Evolutionary conservation across 2,113 vertebrate species (phyloP), one percentile per base, ranked within the genome.

Genomic region (Pelusios castaneus): DNA sequence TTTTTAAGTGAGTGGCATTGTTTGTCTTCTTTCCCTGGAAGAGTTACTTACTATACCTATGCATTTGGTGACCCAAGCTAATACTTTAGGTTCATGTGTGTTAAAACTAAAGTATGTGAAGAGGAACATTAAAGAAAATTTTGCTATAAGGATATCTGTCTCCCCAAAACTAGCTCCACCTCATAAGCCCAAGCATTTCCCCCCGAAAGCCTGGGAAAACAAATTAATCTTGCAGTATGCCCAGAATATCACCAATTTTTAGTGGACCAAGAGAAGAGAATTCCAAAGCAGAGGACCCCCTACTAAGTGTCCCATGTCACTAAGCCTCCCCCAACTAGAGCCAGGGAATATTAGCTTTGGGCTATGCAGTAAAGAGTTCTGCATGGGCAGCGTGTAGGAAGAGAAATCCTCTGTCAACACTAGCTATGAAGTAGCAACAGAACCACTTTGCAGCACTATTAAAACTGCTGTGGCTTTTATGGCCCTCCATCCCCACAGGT

Each of bases 71-170:
- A 70, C 47, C 17, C 63, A 67, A 67, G 16, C 34, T 67, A 67
- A 67, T 49, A 34, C 6, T 7, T 0, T 2, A 63, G 6, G 10
- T 38, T 3, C 0, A 0, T 19, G 49, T 16, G 5, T 51, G 24
- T 84, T 78, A 31, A 31, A n/a, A 90, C 27, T 60, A 34, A 93
- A 70, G 10, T 38, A 58, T 0, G 1, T 4, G 31, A 78, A 14
- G 17, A 0, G 3, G 1, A 41, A 13, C 1, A 0, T 75, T 78
- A 75, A 58, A 82, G 85, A 88, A 77, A 24, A 8, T 45, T 41
- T 86, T 29, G 2, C 0, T 25, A 25, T 38, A 14, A 80, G 5
- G 2, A 3, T 56, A 17, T 79, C 51, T 14, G 2, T 88, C 3
- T 8, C 27, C 75, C 67, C 51, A 52, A 73, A 75, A 17, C 8